A percentile compares a stretch with the other conserved stretches of the same genome.
Conservation (phyloP, 2,888 invertebrate genomes). For the Crocallis elinguaria region DNA sequence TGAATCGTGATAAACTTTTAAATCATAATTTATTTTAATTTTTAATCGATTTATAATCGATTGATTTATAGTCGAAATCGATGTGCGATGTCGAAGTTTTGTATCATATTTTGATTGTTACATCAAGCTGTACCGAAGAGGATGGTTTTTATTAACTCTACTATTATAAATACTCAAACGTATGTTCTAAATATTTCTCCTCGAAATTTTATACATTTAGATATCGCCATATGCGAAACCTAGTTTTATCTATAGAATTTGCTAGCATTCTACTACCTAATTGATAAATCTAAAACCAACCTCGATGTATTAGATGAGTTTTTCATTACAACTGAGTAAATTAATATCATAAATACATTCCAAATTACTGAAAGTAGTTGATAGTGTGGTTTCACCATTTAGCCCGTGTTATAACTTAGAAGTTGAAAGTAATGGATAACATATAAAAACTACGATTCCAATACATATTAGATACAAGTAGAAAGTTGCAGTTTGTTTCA, state of each 20-base stretch:
- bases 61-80: no score
- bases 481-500: no score
- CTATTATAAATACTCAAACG: slow-evolving; percentile 27
- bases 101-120: no score
- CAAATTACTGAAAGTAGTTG: slow-evolving; percentile 31
- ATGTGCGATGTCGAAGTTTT: no score
- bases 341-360: slow-evolving; percentile 34
- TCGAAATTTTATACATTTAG: slow-evolving; percentile 33
- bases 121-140: slow-evolving; percentile 17
- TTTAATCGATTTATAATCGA: no score
- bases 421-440: neutral
- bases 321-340: slow-evolving; percentile 1
- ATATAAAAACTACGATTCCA: neutral
- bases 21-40: no score
- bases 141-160: slow-evolving; percentile 29
- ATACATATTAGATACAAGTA: neutral
- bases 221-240: slow-evolving; percentile 21
- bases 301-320: slow-evolving; percentile 8
- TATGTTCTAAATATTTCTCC: slow-evolving; percentile 24
- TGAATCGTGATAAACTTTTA: no score
- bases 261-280: slow-evolving; percentile 23
- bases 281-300: slow-evolving; percentile 10
- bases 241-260: slow-evolving; percentile 31
- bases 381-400: slow-evolving; percentile 5
- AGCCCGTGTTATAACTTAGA: neutral